Evolutionary conservation across 1,140 invertebrate genomes (phyloP), one percentile per base, ranked within the genome.

Genomic region (Bactericera cockerelli): DNA sequence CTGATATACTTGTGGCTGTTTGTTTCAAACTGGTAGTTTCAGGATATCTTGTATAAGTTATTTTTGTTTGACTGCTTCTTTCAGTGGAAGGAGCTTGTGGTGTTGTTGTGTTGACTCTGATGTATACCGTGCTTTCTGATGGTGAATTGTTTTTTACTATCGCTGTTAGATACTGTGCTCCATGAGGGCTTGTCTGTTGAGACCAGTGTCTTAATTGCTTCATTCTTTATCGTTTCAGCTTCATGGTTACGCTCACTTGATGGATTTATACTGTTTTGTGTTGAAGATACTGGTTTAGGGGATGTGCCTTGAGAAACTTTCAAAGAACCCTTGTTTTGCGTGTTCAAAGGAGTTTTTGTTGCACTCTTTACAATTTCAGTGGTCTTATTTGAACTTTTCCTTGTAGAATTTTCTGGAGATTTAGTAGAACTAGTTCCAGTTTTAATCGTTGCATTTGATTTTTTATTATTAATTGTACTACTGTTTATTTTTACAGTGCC

Each of bases 21-120:
- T 19, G n/a, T 54, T 36, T 55, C 31, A 57, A 36, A 6, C 49
- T 61, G 1, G 56, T 61, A 38, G 25, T 56, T 58, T 42, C 26
- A 42, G 33, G 22, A 10, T 33, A 26, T 26, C 25, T 56, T 26
- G 60, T 14, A 49, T 31, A 55, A 57, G 54, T 59, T 39, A 28
- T 13, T 19, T 54, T 53, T 19, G 55, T 1, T 56, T 57, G 33
- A 19, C 22, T 53, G 26, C 36, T 60, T 16, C 16, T 57, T 10
- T 57, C 53, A 8, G 36, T 42, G 16, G 36, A 16, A 38, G 55
- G 42, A 8, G 33, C 6, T 56, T 55, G 28, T 56, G 59, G 57
- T 31, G 59, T 59, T 49, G 62, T 55, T 8, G 36, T 33, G 25
- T 62, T 62, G 11, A 49, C 28, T 38, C 42, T 49, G 6, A 49